A percentile compares a stretch with the other conserved stretches of the same genome.
Conservation (phyloP, 1,140 invertebrate species). For the Conopomorpha cramerella region DNA sequence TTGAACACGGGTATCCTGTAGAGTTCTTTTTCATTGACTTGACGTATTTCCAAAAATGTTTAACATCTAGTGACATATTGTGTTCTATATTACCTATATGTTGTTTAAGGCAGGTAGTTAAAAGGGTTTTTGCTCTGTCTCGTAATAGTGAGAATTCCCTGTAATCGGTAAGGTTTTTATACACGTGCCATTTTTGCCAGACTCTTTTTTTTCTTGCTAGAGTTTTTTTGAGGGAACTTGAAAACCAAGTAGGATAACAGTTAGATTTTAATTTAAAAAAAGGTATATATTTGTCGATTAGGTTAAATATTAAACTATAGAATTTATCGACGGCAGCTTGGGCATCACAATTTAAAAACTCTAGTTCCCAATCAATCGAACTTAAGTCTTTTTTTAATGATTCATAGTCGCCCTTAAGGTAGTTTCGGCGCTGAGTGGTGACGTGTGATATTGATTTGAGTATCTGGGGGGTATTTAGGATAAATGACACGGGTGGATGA, state of each 20-base stretch:
- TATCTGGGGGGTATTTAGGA: not conserved
- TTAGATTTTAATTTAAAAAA: not conserved
- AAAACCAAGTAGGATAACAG: slow-evolving; percentile 2
- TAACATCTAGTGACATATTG: not conserved
- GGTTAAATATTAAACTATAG: not conserved
- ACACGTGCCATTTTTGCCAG: slow-evolving; percentile 1
- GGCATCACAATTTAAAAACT: not conserved
- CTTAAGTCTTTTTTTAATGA: not conserved
- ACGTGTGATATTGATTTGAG: not conserved
- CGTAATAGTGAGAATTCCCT: slow-evolving; percentile 1
- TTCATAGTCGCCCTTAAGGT: not conserved
- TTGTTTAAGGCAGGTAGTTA: not conserved
- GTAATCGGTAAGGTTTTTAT: not conserved
- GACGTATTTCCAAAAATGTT: slow-evolving; percentile 1
- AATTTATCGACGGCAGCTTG: not conserved
- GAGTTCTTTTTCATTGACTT: not conserved
- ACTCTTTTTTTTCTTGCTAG: slow-evolving; percentile 2
- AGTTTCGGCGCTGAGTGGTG: not conserved
- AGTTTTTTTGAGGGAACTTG: not conserved
- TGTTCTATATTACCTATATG: not conserved
- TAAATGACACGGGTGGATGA: not conserved
- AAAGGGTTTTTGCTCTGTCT: not conserved
- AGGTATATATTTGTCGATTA: slow-evolving; percentile 2
- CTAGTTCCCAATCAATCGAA: not conserved
- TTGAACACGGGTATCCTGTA: not conserved